Base-by-base conservation (phyloP, 2,797 vertebrate genomes). In the Geotrypetes seraphini region DNA sequence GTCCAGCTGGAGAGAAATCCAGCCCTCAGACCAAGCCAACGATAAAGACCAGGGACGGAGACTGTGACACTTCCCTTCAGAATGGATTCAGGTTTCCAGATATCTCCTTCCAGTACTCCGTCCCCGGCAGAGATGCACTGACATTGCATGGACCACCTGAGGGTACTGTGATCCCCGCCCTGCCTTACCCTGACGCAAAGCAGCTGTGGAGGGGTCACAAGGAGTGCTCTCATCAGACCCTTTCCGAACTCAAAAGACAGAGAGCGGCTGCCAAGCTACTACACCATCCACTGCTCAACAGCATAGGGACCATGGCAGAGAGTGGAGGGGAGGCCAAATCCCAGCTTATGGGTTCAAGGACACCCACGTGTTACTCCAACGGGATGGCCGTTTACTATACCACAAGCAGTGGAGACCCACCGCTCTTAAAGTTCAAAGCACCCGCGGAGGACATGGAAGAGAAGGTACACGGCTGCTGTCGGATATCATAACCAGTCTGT, bases 211-310 rank as follows among this genome's bases (percentile, higher is more conserved):
- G 69, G 0, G 43, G 71, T 41, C 89, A 91, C 68, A 88, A 88
- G 7, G 83, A 86, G 44, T 74, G 75, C 31, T 72, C 66, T 43
- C 76, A 88, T 26, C 89, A 95, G 51, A 98, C 94, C 0, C 83
- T 98, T 29, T 89, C 93, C 0, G 93, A 98, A 69, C 83, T 98
- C 33, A 98, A 97, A 72, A 83, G 89, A 53, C 92, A 98, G 73
- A 78, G 94, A 17, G 78, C 88, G 0, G 94, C 93, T 0, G 84
- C 92, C 66, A 98, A 98, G 17, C 60, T 94, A 6, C 78, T 92
- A 37, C 88, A 73, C 43, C 87, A 92, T 50, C 86, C 89, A 6
- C 73, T 92, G 69, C 83, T 96, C 46, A 94, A 91, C 19, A 88
- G 84, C 33, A 46, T 87, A 63, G 69, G 66, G 16, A 69, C 59